Conservation (phyloP, 2,797 vertebrate species). For the Rhabdomys pumilio region DNA sequence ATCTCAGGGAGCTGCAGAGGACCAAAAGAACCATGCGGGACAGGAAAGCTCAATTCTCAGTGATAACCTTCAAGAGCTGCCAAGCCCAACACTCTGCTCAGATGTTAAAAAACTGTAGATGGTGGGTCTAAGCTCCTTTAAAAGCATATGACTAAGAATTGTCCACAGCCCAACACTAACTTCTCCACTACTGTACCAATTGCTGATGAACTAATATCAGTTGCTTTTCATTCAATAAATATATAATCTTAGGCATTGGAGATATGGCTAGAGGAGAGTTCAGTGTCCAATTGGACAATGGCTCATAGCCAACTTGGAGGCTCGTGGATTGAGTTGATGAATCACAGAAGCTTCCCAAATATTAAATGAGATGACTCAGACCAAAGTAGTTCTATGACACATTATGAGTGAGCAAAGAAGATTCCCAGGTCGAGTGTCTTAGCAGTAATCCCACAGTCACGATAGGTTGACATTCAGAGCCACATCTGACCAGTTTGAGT, state of each 20-base stretch:
- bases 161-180: neutral
- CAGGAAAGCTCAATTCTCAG: neutral
- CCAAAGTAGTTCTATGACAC: neutral
- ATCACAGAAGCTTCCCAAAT: conserved; percentile 10
- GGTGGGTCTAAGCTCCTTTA: neutral
- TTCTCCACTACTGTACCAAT: neutral
- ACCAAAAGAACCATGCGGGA: neutral
- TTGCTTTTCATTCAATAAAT: neutral
- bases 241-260: neutral
- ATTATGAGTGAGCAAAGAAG: neutral
- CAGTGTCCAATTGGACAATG: neutral
- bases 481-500: neutral
- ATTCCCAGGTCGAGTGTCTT: neutral
- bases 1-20: neutral
- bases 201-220: neutral
- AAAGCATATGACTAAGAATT: neutral
- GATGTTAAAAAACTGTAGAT: neutral
- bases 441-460: neutral
- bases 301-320: neutral
- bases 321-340: neutral
- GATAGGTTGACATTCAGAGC: neutral
- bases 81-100: neutral
- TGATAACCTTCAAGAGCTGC: neutral
- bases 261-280: neutral
- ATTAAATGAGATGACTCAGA: neutral